Conservation (phyloP, 2,888 invertebrate species). For the Drosophila fungiperda region DNA sequence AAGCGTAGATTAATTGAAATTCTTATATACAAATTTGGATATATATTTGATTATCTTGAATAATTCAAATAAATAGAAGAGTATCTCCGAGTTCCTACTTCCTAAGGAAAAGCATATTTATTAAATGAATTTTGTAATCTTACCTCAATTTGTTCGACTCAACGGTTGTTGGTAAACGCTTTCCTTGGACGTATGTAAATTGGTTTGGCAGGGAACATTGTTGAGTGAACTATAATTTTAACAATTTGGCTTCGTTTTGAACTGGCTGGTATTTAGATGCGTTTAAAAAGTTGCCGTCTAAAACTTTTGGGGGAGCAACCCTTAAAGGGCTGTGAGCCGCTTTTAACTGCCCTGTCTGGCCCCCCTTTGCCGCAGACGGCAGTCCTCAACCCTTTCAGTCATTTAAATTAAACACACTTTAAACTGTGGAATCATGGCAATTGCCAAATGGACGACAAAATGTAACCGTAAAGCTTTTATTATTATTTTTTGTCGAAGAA, state of each 20-base stretch:
- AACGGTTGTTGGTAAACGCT: conserved; percentile 11
- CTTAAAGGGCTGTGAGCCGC: conserved; percentile 19
- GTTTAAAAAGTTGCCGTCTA: conserved; percentile 39
- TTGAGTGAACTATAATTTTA: conserved; percentile 27
- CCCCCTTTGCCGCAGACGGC: not conserved
- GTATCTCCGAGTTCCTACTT: not conserved
- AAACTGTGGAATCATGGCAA: conserved; percentile 67
- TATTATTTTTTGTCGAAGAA: not conserved
- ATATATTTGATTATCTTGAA: not conserved
- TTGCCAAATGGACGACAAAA: conserved; percentile 58
- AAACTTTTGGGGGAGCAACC: conserved; percentile 46
- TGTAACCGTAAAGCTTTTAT: conserved; percentile 32
- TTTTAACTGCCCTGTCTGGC: conserved; percentile 5
- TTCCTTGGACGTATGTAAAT: conserved; percentile 23
- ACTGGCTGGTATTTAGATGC: conserved; percentile 36
- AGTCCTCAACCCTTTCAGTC: conserved; percentile 56
- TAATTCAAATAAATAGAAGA: not conserved
- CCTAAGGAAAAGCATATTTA: not conserved
- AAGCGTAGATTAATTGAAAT: not conserved
- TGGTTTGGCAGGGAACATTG: conserved; percentile 38
- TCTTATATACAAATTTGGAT: not conserved
- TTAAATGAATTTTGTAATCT: not conserved
- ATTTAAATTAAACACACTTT: conserved; percentile 78
- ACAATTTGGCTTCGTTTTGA: conserved; percentile 41
- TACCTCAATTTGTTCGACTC: conserved; percentile 1